Conservation (phyloP, 2,888 invertebrate species). For the Synanthedon andrenaeformis region DNA sequence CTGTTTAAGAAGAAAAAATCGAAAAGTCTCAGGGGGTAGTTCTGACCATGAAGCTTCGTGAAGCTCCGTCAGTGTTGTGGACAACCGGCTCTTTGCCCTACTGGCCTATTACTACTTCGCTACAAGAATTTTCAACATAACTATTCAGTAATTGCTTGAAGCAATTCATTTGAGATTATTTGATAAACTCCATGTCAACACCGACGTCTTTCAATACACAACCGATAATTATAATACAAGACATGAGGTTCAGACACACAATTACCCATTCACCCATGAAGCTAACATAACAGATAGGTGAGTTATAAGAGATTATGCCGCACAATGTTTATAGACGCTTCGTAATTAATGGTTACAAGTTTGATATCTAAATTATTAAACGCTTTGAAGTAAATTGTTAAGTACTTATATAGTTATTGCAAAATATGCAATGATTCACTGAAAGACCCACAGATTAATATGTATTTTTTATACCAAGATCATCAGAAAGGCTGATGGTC, state of each 20-base stretch:
- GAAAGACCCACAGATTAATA: too few relatives aligned
- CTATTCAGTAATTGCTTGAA: background rate
- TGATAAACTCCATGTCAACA: background rate
- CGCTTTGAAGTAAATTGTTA: background rate
- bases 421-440: too few relatives aligned
- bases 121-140: too few relatives aligned
- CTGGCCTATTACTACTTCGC: too few relatives aligned
- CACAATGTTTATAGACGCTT: background rate
- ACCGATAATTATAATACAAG: conserved; percentile 18
- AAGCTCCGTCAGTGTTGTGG: too few relatives aligned
- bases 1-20: too few relatives aligned
- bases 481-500: too few relatives aligned
- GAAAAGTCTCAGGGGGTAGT: too few relatives aligned
- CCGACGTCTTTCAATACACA: conserved; percentile 4
- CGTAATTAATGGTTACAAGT: background rate
- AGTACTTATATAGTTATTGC: too few relatives aligned
- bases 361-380: background rate
- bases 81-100: too few relatives aligned
- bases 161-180: background rate
- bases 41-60: too few relatives aligned
- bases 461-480: too few relatives aligned
- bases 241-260: conserved; percentile 14
- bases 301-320: background rate
- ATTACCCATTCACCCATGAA: conserved; percentile 29
- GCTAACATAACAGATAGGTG: conserved; percentile 3